Evolutionary conservation across 2,888 invertebrate genomes (phyloP), one percentile per base, ranked within the genome.

Genomic region (Heteropelma amictum): DNA sequence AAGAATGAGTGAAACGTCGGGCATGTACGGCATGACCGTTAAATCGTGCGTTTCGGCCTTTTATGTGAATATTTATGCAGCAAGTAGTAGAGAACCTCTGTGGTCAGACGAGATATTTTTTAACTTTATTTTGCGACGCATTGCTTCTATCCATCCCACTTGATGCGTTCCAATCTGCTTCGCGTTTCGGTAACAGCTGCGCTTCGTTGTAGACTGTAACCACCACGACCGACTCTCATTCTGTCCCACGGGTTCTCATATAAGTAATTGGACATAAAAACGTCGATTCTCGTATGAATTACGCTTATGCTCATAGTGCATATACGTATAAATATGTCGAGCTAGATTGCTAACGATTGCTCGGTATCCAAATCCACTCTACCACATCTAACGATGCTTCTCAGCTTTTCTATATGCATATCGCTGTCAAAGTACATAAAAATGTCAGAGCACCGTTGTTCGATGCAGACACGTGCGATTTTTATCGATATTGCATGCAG

Each of bases 211-310:
- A 72, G 67, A 69, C 72, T 64, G 63, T 56, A 67, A 71, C 67
- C 58, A 67, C 75, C 65, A 49, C 35, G 49, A 56, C 67, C 54
- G 35, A 61, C 67, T 61, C 56, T 58, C 75, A 54, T 76, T 63
- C 72, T 35, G 56, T 76, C 65, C 61, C 35, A 33, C 49, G 4
- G 38, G 54, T 73, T 76, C 68, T 78, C 69, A 74, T 77, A 77
- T 77, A 77, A 79, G 78, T 79, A 78, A 78, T 79, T 79, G 77
- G 72, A 74, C 72, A 79, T 78, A 78, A 77, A 79, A 78, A 78
- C 76, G 73, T 79, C 78, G 76, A 77, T 79, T 78, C 67, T 14
- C 61, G 61, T 68, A 76, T 79, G 73, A 78, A 78, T 79, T 77
- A 78, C 73, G 68, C 69, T 72, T 74, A 69, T 67, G 71, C 38